phyloP scores from a whole-genome alignment of 2,113 vertebrate genomes.

The Mustela nigripes region DNA sequence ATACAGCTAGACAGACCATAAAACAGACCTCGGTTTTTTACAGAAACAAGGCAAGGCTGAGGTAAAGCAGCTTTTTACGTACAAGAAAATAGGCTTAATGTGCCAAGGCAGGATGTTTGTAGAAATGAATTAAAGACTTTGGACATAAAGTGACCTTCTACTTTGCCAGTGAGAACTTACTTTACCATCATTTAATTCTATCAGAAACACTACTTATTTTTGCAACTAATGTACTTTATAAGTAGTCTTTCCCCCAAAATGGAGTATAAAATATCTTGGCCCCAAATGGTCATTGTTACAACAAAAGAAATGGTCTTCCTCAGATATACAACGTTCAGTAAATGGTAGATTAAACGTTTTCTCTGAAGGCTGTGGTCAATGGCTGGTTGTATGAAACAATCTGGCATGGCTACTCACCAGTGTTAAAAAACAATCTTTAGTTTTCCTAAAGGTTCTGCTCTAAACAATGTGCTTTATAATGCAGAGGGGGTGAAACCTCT shows the following conservation, averaged over 20 bases:
- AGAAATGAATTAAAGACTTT: conserved; percentile 43
- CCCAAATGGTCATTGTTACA: conserved; percentile 7
- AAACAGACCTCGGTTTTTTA: conserved; percentile 75
- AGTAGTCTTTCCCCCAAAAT: background rate
- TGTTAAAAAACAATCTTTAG: background rate
- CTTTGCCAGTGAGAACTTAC: conserved; percentile 4
- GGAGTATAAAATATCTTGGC: background rate
- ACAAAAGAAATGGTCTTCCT: background rate
- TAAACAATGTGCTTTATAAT: background rate
- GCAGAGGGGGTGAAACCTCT: background rate
- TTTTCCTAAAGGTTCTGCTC: background rate
- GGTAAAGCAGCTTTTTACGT: conserved; percentile 65
- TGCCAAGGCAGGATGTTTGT: conserved; percentile 40
- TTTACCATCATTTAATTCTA: conserved; percentile 52
- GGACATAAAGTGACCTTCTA: background rate
- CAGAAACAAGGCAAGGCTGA: conserved; percentile 60
- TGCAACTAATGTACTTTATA: background rate
- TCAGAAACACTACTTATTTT: conserved; percentile 13
- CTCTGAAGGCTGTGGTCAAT: background rate
- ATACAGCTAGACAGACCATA: conserved; percentile 9
- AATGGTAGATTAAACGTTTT: background rate
- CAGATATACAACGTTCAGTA: background rate
- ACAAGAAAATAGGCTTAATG: conserved; percentile 29
- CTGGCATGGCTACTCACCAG: background rate
- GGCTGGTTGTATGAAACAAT: background rate